A percentile compares a stretch with the other conserved stretches of the same genome.
Conservation (phyloP, 2,888 invertebrate genomes). For the Dryadula phaetusa region DNA sequence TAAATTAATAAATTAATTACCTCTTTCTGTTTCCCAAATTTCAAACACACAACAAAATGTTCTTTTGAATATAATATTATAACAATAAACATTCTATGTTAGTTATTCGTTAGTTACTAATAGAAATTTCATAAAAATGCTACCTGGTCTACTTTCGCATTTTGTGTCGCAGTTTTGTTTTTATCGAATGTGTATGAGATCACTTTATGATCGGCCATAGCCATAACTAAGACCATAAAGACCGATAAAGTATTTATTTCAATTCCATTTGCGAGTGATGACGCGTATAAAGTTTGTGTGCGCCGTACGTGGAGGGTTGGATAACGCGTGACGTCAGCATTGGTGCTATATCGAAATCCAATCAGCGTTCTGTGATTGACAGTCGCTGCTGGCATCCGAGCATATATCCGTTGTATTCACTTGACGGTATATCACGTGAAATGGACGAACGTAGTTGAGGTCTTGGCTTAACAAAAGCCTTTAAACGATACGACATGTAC, state of each 20-base stretch:
- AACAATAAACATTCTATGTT: neutral
- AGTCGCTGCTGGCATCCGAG: conserved; percentile 57
- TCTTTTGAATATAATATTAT: neutral
- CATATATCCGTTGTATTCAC: conserved; percentile 54
- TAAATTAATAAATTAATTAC: too few species aligned
- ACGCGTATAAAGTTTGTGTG: conserved; percentile 43
- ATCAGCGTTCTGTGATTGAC: conserved; percentile 75
- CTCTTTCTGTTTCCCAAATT: neutral
- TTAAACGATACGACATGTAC: conserved; percentile 41
- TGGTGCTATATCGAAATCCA: conserved; percentile 73
- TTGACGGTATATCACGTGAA: conserved; percentile 48
- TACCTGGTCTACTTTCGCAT: conserved; percentile 30
- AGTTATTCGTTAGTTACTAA: conserved; percentile 29
- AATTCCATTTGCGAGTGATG: conserved; percentile 46
- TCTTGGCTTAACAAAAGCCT: conserved; percentile 51
- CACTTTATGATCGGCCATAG: conserved; percentile 45
- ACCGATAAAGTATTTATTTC: conserved; percentile 46
- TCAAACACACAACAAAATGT: neutral
- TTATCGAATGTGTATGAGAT: conserved; percentile 44
- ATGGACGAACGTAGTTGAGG: conserved; percentile 48
- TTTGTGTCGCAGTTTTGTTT: conserved; percentile 41
- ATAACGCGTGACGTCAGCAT: conserved; percentile 54
- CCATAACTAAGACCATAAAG: conserved; percentile 46
- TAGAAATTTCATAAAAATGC: conserved; percentile 32
- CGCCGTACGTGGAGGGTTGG: conserved; percentile 30